phyloP scores from a whole-genome alignment of 2,888 invertebrate species.

The Xestia xanthographa region DNA sequence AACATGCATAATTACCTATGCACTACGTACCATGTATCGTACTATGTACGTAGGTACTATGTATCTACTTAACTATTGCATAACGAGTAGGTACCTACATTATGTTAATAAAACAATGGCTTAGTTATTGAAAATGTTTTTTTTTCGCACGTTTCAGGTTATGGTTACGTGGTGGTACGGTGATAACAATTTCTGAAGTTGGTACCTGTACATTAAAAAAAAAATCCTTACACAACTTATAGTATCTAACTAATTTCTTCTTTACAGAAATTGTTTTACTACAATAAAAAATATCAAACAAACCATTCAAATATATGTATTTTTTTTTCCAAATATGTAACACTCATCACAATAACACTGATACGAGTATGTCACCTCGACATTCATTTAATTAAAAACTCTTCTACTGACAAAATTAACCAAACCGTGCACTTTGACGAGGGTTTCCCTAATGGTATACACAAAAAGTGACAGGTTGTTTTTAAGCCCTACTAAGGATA shows the following conservation, averaged over 20 bases:
- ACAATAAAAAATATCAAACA: background rate
- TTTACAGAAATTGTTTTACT: background rate
- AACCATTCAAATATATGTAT: background rate
- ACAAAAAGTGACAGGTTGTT: constrained; percentile 23
- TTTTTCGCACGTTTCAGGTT: background rate
- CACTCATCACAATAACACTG: background rate
- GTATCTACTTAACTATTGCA: constrained; percentile 7
- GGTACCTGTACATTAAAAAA: background rate
- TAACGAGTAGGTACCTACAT: background rate
- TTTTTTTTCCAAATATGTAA: background rate
- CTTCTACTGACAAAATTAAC: background rate
- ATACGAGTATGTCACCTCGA: background rate
- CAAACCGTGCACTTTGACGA: constrained; percentile 20
- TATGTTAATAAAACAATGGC: background rate
- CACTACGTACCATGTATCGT: background rate
- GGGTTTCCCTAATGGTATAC: constrained; percentile 13
- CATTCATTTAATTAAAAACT: constrained; percentile 4
- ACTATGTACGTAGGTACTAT: background rate
- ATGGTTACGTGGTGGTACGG: background rate
- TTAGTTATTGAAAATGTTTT: background rate
- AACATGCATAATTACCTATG: constrained; percentile 15
- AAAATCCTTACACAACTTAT: background rate
- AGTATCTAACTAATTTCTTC: background rate
- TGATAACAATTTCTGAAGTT: background rate
- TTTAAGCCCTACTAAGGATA: background rate